Evolutionary conservation across 2,888 invertebrate species (phyloP).

Genomic region (Macrosiphum euphorbiae): DNA sequence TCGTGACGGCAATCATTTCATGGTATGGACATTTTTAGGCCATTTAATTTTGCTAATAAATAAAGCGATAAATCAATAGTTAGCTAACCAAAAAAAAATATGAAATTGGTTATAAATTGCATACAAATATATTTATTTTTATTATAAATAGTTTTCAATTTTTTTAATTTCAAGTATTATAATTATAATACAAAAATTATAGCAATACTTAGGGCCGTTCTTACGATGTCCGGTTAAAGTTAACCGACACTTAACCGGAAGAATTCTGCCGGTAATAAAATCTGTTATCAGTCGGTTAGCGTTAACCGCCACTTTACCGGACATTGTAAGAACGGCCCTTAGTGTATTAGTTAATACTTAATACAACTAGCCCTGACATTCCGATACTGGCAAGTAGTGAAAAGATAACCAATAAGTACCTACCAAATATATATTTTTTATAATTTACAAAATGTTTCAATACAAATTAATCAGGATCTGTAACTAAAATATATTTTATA

Average conservation of each 20-base stretch:
- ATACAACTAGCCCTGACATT: background rate
- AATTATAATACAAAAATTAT: background rate
- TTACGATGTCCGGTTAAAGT: no score
- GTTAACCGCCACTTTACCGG: no score
- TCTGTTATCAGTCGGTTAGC: no score
- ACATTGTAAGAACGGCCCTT: no score
- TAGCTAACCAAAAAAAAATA: background rate
- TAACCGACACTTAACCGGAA: no score
- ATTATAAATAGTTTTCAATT: background rate
- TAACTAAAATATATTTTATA: slow-evolving; percentile 9
- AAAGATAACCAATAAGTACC: background rate
- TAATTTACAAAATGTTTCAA: no score
- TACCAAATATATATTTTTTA: background rate
- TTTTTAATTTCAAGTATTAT: background rate
- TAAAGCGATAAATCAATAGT: background rate
- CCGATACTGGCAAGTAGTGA: background rate
- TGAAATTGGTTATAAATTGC: background rate
- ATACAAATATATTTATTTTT: background rate
- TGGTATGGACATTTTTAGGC: background rate
- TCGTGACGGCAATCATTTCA: background rate
- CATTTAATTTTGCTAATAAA: background rate
- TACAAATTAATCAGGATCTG: background rate
- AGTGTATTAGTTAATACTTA: background rate
- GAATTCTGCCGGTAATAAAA: no score
- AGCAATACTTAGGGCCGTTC: no score